These are phyloP conservation scores for Drosophila quadrilineata DNA, from an alignment of 1,140 invertebrate species.

Conservation along the genomic window DNA sequence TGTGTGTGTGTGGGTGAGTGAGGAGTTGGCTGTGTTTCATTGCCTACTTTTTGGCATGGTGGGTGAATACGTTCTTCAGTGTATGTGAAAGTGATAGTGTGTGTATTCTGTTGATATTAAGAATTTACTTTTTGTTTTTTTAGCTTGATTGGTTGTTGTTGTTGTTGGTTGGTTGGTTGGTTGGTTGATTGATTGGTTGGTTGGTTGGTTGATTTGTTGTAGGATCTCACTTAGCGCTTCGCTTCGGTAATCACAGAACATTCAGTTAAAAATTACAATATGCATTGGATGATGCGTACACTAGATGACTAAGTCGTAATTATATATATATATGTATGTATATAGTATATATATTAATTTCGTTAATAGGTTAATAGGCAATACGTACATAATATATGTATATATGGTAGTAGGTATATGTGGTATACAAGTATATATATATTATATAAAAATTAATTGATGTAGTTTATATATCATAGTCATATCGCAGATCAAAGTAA, in stretches of 20 bases:
- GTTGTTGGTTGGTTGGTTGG: not conserved
- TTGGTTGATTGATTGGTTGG: no score
- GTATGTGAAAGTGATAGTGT: conserved; percentile 4
- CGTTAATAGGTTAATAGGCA: conserved; percentile 35
- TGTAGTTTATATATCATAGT: conserved; percentile 47
- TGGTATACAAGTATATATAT: conserved; percentile 44
- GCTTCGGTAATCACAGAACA: conserved; percentile 69
- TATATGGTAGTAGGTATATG: conserved; percentile 31
- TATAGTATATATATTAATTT: conserved; percentile 47
- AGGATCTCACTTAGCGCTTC: conserved; percentile 44
- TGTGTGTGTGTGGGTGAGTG: conserved; percentile 3
- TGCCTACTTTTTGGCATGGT: conserved; percentile 5
- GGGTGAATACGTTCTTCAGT: conserved; percentile 1
- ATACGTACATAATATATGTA: conserved; percentile 24
- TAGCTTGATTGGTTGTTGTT: not conserved
- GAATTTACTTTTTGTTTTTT: conserved; percentile 15
- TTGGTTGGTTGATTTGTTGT: no score
- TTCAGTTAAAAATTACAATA: conserved; percentile 76
- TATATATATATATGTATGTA: conserved; percentile 39
- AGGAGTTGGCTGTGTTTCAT: conserved; percentile 10
- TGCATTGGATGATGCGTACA: conserved; percentile 75
- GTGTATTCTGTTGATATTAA: conserved; percentile 1
- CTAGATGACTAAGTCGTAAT: conserved; percentile 60
- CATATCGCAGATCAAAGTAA: conserved; percentile 37
- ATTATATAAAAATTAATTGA: conserved; percentile 66